These are phyloP conservation scores for Muraenolepis orangiensis DNA, from an alignment of 2,797 vertebrate species.

Conservation along the genomic window DNA sequence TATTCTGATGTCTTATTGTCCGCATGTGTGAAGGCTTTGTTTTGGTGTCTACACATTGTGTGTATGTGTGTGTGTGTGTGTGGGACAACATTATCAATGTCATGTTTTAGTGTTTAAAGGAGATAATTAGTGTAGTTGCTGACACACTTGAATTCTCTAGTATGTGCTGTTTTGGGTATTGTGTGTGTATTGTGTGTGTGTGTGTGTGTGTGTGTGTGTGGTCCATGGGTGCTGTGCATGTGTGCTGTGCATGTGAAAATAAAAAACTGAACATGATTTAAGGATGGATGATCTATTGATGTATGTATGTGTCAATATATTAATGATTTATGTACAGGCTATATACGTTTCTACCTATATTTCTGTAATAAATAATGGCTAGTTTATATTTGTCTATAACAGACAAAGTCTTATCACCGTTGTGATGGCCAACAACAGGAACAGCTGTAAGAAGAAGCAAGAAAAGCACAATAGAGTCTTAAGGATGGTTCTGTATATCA, in stretches of 20 bases:
- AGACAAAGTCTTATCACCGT: neutral
- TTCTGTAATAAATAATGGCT: neutral
- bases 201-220: neutral
- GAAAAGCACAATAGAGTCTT: neutral
- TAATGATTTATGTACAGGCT: neutral
- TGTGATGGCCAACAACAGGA: neutral
- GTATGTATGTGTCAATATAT: neutral
- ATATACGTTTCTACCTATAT: neutral
- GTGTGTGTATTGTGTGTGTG: neutral
- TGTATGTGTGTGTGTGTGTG: neutral
- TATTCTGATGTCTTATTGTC: neutral
- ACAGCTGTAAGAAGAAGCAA: neutral
- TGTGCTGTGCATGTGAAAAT: neutral
- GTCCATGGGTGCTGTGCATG: neutral
- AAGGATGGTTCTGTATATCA: neutral
- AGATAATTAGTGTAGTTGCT: neutral
- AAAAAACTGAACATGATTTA: neutral
- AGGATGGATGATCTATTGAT: neutral
- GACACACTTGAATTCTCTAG: neutral
- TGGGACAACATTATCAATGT: neutral
- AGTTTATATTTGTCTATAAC: neutral
- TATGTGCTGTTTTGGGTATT: neutral
- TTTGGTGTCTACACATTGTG: neutral
- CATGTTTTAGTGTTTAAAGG: slow-evolving; percentile 1
- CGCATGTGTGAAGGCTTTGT: neutral